Base-by-base conservation (phyloP, 64 coral and sea anemone species). In the Pocillopora damicornis region DNA sequence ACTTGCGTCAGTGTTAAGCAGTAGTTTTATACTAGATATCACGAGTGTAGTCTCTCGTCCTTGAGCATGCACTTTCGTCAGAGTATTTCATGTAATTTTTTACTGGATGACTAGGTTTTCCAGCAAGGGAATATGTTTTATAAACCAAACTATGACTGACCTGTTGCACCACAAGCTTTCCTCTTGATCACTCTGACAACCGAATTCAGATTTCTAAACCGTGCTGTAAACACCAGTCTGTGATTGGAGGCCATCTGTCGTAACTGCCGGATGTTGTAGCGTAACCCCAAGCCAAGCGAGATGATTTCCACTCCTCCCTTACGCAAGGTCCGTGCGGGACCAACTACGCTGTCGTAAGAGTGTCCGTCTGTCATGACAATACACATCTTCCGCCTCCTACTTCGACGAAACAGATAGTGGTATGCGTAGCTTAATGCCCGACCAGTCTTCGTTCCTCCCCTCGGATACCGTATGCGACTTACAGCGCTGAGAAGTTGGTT, bases 301-400 rank as follows among this genome's bases (percentile, higher is more conserved):
- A 92, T 79, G 12, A 92, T 65, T 30, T 71, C 64, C 4, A 92
- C 83, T 37, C 83, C 90, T 36, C 58, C 76, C 58, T 81, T 80
- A 37, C 86, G 84, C 16, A 92, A 59, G 13, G 61, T 35, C 15
- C 60, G 82, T 23, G 90, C 61, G 12, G 90, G 82, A 7, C 17
- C 36, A 13, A 59, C 68, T 2, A 92, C 90, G 22, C 75, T 58
- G 66, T 92, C 90, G 61, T 74, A 87, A 13, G 90, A 92, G 11
- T 83, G 82, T 58, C 90, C 90, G 65, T 86, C 90, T 15, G 90
- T 92, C 77, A 92, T 87, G 14, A 92, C 60, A 37, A 92, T 80
- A 22, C 84, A 87, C 42, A 87, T 63, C 72, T 81, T 83, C 35
- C 83, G 82, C 13, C 83, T 90, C 18, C 88, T 83, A 22, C 87